Conservation (phyloP, 2,888 invertebrate genomes). For the Megaustenia siamemsis region DNA sequence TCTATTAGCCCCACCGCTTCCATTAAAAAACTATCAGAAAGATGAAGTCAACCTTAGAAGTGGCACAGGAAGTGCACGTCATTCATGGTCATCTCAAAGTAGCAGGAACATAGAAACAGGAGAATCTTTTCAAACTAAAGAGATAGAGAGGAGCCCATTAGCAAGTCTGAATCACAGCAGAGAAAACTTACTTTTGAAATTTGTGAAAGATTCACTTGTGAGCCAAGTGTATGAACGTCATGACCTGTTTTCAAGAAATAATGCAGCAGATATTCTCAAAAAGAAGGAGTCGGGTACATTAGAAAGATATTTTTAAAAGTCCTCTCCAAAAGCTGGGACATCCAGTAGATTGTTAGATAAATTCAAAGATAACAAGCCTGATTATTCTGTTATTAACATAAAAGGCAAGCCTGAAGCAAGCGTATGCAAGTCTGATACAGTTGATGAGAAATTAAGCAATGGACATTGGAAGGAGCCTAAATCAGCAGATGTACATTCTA, state of each 20-base stretch:
- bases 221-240: constrained; percentile 9
- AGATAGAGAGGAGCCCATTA: not conserved
- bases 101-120: not conserved
- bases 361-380: not conserved
- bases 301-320: constrained; percentile 2
- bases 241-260: constrained; percentile 8
- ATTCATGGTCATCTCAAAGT: constrained; percentile 47
- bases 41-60: constrained; percentile 50
- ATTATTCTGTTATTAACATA: not conserved
- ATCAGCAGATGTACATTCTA: not conserved
- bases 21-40: constrained; percentile 64
- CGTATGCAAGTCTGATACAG: not conserved
- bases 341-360: constrained; percentile 20
- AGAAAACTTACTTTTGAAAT: constrained; percentile 17
- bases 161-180: constrained; percentile 24
- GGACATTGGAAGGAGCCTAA: not conserved
- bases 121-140: not conserved
- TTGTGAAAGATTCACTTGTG: constrained; percentile 25
- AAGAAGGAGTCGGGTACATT: not conserved
- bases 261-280: constrained; percentile 19
- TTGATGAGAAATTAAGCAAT: not conserved
- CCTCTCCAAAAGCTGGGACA: constrained; percentile 1
- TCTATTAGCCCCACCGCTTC: constrained; percentile 63
- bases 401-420: not conserved
- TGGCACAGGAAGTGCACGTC: constrained; percentile 32